Evolutionary conservation across 2,797 vertebrate genomes (phyloP), one percentile per base, ranked within the genome.

Genomic region (Cossypha caffra): DNA sequence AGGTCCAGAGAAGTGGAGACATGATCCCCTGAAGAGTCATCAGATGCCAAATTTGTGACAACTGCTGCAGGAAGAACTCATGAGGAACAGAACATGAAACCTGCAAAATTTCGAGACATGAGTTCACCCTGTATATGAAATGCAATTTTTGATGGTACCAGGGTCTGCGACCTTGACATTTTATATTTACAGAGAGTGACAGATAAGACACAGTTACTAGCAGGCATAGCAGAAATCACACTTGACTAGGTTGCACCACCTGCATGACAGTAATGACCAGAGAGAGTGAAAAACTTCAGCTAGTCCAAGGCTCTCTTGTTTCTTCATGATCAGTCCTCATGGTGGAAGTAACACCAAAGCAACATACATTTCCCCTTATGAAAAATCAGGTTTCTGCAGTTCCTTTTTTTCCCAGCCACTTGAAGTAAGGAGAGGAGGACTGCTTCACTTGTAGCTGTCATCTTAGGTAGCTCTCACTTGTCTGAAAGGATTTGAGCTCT

Each of bases 401-500:
- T 31, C 4, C 4, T 61, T 68, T 31, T 51, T 33, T 29, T 17
- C 7, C 11, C 43, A 33, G 58, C 19, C 42, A 11, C 20, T n/a
- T 66, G 57, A 54, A 61, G 42, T 45, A 57, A 52, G 38, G 18
- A 81, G 10, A 2, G 5, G 7, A 64, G 38, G 33, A 61, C 43
- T 50, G 12, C 42, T 37, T 86, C 35, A 18, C 13, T 58, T 74
- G 21, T 1, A 73, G 35, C 28, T 16, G 8, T 89, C 31, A 28
- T 71, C 57, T 64, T 25, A 1, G 23, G 8, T 88, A 31, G 26
- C 45, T 66, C 26, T 75, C 57, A 19, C 29, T 24, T 40, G 25
- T 86, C 88, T 86, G 50, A 84, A 88, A 86, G 35, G 35, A 73
- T 79, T 26, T 93, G 35, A 89, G 54, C 45, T 71, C 35, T 92